These are phyloP conservation scores for Apis cerana DNA, from an alignment of 1,140 invertebrate species.

Conservation along the genomic window DNA sequence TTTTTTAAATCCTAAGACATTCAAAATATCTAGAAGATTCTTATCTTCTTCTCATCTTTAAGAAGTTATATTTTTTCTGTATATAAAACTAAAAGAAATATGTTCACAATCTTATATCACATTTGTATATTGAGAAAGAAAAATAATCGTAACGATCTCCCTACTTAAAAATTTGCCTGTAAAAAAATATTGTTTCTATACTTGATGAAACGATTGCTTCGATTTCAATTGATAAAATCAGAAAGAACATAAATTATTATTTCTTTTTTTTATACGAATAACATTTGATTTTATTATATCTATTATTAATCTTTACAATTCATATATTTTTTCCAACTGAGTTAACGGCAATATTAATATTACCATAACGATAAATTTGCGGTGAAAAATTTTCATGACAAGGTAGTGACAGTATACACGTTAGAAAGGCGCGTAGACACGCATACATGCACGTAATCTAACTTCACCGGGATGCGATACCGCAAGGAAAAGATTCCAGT, in stretches of 20 bases:
- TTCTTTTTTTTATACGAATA: background rate
- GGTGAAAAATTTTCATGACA: constrained; percentile 69
- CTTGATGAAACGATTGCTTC: background rate
- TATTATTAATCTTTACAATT: constrained; percentile 27
- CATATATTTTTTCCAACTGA: constrained; percentile 23
- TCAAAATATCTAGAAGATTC: too few relatives aligned
- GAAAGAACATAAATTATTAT: background rate
- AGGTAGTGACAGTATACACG: constrained; percentile 26
- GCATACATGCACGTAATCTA: constrained; percentile 56
- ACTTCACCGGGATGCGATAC: constrained; percentile 62
- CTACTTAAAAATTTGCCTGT: background rate
- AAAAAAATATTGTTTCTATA: background rate
- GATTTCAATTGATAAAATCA: background rate
- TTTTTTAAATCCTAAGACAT: too few relatives aligned
- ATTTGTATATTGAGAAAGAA: background rate
- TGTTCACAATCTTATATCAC: too few relatives aligned
- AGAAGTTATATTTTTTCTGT: too few relatives aligned
- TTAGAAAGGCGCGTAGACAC: constrained; percentile 72
- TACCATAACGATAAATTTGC: constrained; percentile 10
- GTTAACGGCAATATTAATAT: background rate
- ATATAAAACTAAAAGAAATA: too few relatives aligned
- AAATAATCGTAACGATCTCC: background rate
- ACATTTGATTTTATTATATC: background rate
- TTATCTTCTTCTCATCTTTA: too few relatives aligned
- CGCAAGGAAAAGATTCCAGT: constrained; percentile 60